phyloP scores from a whole-genome alignment of 2,797 vertebrate species.

The Alosa sapidissima region DNA sequence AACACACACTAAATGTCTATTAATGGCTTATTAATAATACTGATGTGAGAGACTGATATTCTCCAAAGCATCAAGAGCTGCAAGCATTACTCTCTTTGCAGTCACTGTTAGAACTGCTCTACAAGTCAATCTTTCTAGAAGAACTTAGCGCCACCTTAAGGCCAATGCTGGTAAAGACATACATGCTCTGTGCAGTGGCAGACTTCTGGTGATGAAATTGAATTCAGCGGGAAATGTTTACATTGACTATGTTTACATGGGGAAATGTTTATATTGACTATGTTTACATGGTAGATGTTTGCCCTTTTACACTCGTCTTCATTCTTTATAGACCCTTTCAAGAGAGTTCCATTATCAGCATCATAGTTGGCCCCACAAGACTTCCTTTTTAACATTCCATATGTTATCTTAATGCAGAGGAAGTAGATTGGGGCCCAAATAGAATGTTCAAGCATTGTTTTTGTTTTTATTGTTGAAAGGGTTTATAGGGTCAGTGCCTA shows the following conservation, averaged over 20 bases:
- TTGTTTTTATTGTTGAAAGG: no score
- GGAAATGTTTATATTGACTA: no score
- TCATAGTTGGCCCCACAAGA: no score
- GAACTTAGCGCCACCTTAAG: slow-evolving; percentile 5
- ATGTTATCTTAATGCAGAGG: no score
- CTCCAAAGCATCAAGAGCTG: background rate
- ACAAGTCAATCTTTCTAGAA: background rate
- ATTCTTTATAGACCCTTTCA: no score
- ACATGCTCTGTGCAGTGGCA: background rate
- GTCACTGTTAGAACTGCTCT: background rate
- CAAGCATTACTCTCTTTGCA: background rate
- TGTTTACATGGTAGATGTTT: background rate
- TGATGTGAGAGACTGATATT: background rate
- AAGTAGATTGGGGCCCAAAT: no score
- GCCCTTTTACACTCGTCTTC: background rate
- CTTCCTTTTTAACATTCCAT: no score
- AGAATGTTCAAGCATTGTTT: no score
- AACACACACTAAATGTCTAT: background rate
- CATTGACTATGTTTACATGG: background rate
- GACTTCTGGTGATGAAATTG: background rate
- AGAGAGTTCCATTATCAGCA: no score
- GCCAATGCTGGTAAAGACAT: background rate
- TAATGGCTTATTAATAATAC: background rate
- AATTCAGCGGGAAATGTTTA: background rate
- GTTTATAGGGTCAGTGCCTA: background rate